Evolutionary conservation across 2,888 invertebrate genomes (phyloP).

Genomic region (Caenorhabditis imperialis): DNA sequence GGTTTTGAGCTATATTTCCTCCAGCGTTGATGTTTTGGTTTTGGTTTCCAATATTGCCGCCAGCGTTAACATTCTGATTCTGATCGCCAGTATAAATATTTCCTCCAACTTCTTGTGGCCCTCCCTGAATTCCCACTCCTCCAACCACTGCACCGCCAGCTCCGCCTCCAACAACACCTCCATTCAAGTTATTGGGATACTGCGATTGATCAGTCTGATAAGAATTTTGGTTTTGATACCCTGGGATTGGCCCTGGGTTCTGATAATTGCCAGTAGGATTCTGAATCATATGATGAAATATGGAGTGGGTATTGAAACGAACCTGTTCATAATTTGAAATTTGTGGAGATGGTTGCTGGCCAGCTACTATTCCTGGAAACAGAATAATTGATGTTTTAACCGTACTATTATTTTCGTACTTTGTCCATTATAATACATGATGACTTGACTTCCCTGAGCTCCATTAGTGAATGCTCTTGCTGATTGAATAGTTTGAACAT

Average conservation of each 20-base stretch:
- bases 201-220: neutral
- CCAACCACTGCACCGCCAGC: slow-evolving; percentile 21
- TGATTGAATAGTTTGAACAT: slow-evolving; percentile 56
- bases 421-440: slow-evolving; percentile 56
- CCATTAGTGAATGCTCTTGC: slow-evolving; percentile 47
- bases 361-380: slow-evolving; percentile 40
- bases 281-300: slow-evolving; percentile 2
- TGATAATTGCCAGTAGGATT: slow-evolving; percentile 42
- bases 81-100: slow-evolving; percentile 7
- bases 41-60: slow-evolving; percentile 14
- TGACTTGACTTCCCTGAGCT: slow-evolving; percentile 50
- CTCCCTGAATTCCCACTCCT: slow-evolving; percentile 12
- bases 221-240: slow-evolving; percentile 14
- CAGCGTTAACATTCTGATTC: slow-evolving; percentile 14
- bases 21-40: slow-evolving; percentile 14
- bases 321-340: slow-evolving; percentile 50
- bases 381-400: neutral
- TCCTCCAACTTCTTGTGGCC: slow-evolving; percentile 1
- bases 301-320: neutral
- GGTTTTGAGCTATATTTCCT: slow-evolving; percentile 9
- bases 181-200: slow-evolving; percentile 21
- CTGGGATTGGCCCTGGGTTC: slow-evolving; percentile 50
- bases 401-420: slow-evolving; percentile 9
- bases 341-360: slow-evolving; percentile 16
- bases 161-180: slow-evolving; percentile 38